Base-by-base conservation (phyloP, 2,113 vertebrate species). In the Larimichthys crocea region DNA sequence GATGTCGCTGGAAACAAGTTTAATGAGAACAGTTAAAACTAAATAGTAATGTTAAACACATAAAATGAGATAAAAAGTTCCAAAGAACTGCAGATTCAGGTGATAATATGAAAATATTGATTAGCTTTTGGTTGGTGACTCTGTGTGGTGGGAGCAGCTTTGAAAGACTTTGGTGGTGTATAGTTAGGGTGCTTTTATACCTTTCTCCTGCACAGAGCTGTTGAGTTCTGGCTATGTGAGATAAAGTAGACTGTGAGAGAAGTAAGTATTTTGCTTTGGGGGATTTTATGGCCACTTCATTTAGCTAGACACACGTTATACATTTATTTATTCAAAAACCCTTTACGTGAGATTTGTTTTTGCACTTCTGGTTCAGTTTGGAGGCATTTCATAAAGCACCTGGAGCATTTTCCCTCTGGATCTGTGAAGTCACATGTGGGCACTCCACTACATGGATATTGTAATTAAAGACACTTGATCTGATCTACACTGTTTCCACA, bases 401-500 rank as follows among this genome's bases (percentile, higher is more conserved):
- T 5, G 22, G 4, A 14, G n/a, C 1, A 5, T 42, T 64, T 74
- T 11, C 10, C 26, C 2, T 22, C n/a, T 26, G 46, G 31, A 40
- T 15, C 22, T 53, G 15, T 59, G 52, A 53, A 9, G 72, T 75
- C 19, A 52, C 52, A 76, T 65, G 24, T 42, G 62, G 10, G n/a
- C 24, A 2, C 60, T 40, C 16, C 56, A 73, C 24, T 55, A 4
- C 40, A 29, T 29, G 50, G 49, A 42, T 8, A 19, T 52, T 29
- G 49, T 70, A n/a, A 75, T 82, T 55, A 75, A 24, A 53, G 52
- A 70, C 9, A 35, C 44, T 52, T 17, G 42, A 40, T 67, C 55
- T 78, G 22, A 60, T 52, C 26, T 50, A 8, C 53, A 15, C 49
- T 53, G 67, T 53, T 50, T 48, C 46, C 9, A 50, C 31, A 22